Conservation (phyloP, 2,113 vertebrate genomes). For the Sebastes fasciatus region DNA sequence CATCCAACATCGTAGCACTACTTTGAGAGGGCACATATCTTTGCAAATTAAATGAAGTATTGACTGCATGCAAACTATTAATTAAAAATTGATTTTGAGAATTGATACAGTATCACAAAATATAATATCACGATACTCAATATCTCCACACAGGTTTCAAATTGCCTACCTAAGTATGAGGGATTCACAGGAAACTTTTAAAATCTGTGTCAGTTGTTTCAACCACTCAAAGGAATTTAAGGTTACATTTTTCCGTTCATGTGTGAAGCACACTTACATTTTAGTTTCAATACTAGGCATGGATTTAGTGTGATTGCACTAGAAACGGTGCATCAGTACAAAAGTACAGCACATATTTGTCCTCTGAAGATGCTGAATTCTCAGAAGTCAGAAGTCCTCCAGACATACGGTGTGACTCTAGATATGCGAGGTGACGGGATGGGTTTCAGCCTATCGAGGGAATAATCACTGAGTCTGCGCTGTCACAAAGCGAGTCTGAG, state of each 20-base stretch:
- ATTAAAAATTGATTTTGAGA: too few species aligned
- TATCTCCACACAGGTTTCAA: neutral
- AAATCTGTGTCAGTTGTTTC: neutral
- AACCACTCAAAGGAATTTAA: neutral
- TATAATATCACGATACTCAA: too few species aligned
- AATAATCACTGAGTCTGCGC: conserved; percentile 30
- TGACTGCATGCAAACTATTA: too few species aligned
- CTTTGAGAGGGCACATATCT: too few species aligned
- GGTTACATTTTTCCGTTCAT: neutral
- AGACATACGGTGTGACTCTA: neutral
- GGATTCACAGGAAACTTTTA: neutral
- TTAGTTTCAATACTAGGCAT: neutral
- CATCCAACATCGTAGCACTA: too few species aligned
- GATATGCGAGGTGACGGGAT: neutral
- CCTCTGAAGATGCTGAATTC: neutral
- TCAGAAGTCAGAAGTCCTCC: neutral
- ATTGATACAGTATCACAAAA: too few species aligned
- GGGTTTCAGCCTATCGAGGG: conserved; percentile 41
- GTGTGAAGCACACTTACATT: neutral
- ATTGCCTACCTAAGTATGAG: neutral
- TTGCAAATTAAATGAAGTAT: too few species aligned
- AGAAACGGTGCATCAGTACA: neutral
- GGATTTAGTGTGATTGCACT: neutral
- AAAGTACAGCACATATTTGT: neutral
- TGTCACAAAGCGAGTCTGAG: conserved; percentile 9